Conservation (phyloP, 2,888 invertebrate genomes). For the Branchellion lobata region DNA sequence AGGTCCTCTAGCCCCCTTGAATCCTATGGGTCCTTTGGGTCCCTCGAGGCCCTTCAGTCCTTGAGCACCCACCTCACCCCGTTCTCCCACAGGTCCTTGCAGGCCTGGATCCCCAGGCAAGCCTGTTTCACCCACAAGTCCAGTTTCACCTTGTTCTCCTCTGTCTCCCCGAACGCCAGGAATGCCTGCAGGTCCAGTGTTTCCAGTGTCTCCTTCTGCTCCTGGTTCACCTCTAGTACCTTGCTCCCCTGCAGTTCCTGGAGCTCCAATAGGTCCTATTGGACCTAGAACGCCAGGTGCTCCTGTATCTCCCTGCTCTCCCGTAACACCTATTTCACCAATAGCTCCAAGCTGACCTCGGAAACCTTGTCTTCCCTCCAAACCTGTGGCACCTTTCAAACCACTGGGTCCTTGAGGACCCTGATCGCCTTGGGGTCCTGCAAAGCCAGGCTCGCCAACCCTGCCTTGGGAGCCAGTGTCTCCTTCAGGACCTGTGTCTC, state of each 20-base stretch:
- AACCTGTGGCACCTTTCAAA: conserved; percentile 41
- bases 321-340: conserved; percentile 39
- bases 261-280: not conserved
- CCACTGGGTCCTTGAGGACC: conserved; percentile 13
- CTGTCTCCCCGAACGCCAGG: conserved; percentile 14
- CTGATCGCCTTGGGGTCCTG: not conserved
- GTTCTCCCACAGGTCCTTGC: conserved; percentile 43
- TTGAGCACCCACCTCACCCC: conserved; percentile 32
- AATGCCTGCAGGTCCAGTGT: conserved; percentile 16
- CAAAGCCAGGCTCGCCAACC: conserved; percentile 16
- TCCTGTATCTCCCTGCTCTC: conserved; percentile 15
- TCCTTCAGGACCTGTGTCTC: conserved; percentile 24
- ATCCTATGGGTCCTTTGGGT: not conserved
- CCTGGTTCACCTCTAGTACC: not conserved
- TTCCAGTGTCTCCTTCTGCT: conserved; percentile 10
- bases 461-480: conserved; percentile 33
- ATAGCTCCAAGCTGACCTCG: conserved; percentile 34
- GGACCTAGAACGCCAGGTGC: not conserved
- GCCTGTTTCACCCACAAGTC: conserved; percentile 24
- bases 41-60: conserved; percentile 41
- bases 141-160: conserved; percentile 17
- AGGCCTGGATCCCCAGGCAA: conserved; percentile 39
- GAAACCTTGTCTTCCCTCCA: conserved; percentile 40
- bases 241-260: not conserved
- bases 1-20: conserved; percentile 10